Evolutionary conservation across 2,113 vertebrate species (phyloP).

Genomic region (Sus scrofa): DNA sequence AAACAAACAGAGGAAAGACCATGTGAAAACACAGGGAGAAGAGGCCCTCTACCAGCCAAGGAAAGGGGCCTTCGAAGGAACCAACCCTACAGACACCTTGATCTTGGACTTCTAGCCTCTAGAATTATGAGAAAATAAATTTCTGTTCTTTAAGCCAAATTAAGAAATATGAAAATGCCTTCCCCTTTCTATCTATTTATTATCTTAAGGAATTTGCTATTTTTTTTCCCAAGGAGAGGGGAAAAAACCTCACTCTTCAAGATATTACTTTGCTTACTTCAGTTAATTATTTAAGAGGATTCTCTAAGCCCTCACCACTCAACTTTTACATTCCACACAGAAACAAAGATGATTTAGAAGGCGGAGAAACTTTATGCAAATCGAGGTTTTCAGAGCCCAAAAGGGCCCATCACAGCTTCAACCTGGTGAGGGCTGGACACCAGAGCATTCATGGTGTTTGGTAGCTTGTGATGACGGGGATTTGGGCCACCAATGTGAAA

Average conservation of each 20-base stretch:
- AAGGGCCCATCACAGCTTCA: neutral
- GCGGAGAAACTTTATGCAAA: slow-evolving; percentile 77
- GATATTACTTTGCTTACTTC: slow-evolving; percentile 82
- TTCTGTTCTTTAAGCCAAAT: neutral
- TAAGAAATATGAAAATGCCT: neutral
- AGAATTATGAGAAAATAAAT: neutral
- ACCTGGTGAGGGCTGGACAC: neutral
- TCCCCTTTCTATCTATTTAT: slow-evolving; percentile 65
- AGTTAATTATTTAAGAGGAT: slow-evolving; percentile 85
- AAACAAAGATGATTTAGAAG: slow-evolving; percentile 80
- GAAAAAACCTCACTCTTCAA: slow-evolving; percentile 62
- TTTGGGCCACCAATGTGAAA: slow-evolving; percentile 42
- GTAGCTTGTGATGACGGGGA: slow-evolving; percentile 25
- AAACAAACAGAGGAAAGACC: neutral
- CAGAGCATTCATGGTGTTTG: slow-evolving; percentile 53
- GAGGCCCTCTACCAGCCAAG: neutral
- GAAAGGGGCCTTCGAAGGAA: neutral
- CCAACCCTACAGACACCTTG: too few species aligned
- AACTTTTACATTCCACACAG: slow-evolving; percentile 79
- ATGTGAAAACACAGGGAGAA: neutral
- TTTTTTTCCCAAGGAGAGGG: slow-evolving; percentile 46
- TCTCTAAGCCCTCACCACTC: slow-evolving; percentile 80
- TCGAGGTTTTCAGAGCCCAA: slow-evolving; percentile 33
- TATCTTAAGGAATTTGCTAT: slow-evolving; percentile 76
- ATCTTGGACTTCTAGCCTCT: neutral